A percentile compares a stretch with the other conserved stretches of the same genome.
These are phyloP conservation scores for Sinopyrophorus schimmeli DNA, from an alignment of 2,888 invertebrate genomes.

Conservation along the genomic window DNA sequence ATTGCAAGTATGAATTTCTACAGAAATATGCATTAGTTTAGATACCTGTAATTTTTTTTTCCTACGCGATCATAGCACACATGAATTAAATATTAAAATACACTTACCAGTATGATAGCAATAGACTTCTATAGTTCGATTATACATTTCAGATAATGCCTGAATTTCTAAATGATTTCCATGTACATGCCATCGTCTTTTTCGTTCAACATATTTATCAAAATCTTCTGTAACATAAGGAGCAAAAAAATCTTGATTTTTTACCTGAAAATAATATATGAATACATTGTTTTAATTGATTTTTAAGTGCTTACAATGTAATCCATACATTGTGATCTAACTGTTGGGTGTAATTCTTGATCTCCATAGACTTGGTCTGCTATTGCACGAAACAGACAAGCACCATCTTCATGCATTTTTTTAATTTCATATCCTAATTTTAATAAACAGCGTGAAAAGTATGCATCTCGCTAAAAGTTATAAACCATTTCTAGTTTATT, in stretches of 20 bases:
- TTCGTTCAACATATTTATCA: conserved; percentile 77
- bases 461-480: conserved; percentile 50
- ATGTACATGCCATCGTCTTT: conserved; percentile 77
- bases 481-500: too few species aligned
- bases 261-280: conserved; percentile 60
- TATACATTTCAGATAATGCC: conserved; percentile 88
- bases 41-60: too few species aligned
- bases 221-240: conserved; percentile 91
- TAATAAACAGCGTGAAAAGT: conserved; percentile 58
- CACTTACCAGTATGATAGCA: conserved; percentile 70
- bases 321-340: conserved; percentile 85
- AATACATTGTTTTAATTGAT: neutral
- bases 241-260: conserved; percentile 84
- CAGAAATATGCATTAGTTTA: too few species aligned
- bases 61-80: too few species aligned
- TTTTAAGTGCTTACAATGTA: conserved; percentile 77
- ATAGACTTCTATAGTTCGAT: conserved; percentile 84
- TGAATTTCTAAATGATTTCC: conserved; percentile 92
- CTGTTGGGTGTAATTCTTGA: conserved; percentile 83
- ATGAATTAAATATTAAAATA: too few species aligned
- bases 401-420: conserved; percentile 85
- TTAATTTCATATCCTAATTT: conserved; percentile 79
- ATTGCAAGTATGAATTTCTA: too few species aligned
- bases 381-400: conserved; percentile 85
- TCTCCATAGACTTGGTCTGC: conserved; percentile 90